Base-by-base conservation (phyloP, 2,888 invertebrate species). In the Ephialtes manifestator region DNA sequence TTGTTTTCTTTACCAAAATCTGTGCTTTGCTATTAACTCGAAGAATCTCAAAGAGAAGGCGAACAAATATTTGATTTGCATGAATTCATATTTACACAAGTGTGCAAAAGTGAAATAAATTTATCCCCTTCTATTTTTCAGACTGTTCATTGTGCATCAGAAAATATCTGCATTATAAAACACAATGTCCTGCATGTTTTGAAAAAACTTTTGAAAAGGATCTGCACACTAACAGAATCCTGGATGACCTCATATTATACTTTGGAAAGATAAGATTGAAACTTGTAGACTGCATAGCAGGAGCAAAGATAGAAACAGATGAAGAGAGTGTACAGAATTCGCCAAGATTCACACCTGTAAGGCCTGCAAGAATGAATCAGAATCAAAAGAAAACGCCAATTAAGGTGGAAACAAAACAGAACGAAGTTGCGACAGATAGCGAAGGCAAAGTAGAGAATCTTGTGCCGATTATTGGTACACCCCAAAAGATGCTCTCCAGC, bases 101-200 rank as follows among this genome's bases (percentile, higher is more conserved):
- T 35, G 5, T 35, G 35, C 35, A 31, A n/a, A 43, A 35, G 13
- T 0, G 10, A 31, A 63, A 2, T n/a, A 63, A 13, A 46, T 65
- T 15, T 24, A 7, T 20, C 35, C 0, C 55, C 13, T 20, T 72
- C 81, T 67, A 72, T 77, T 83, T 94, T 94, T 82, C 90, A 95
- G 95, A 94, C 92, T 95, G 95, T 88, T 95, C 95, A 0, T 80
- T 95, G 35, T 95, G 95, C 86, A 95, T 95, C 71, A 92, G 95
- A 71, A 94, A 94, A 67, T 95, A 94, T 88, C 92, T 95, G 84
- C 93, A 93, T 83, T 95, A 94, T 85, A 95, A 95, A 89, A 92
- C 94, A 0, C 94, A 94, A 81, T 95, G 95, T 86, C 95, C 95
- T 1, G 90, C 92, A 7, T 95, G 95, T 89, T 95, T 94, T 81